A percentile compares a stretch with the other conserved stretches of the same genome.
These are phyloP conservation scores for Myotis pilosus DNA, from an alignment of 2,797 vertebrate species.

Conservation along the genomic window DNA sequence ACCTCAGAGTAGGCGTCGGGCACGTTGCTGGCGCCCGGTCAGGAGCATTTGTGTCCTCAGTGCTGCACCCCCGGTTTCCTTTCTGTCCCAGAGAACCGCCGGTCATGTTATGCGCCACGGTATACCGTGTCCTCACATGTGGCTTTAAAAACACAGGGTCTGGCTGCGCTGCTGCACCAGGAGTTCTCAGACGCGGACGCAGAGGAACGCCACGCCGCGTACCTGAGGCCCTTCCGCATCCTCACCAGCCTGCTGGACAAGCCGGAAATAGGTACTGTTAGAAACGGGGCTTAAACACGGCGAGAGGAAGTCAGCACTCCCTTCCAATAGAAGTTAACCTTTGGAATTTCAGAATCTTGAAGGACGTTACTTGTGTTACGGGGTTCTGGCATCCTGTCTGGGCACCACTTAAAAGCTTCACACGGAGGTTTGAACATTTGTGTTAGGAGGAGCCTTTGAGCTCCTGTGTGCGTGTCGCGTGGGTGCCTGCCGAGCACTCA, in stretches of 20 bases:
- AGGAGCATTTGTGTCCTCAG: fast-evolving
- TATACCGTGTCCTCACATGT: background rate
- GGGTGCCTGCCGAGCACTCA: fast-evolving
- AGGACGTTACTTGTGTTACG: background rate
- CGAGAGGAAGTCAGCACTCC: fast-evolving
- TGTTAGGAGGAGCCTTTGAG: background rate
- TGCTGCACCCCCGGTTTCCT: background rate
- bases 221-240: conserved; percentile 96
- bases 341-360: background rate
- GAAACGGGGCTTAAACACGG: too few relatives aligned
- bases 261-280: conserved; percentile 91
- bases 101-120: fast-evolving
- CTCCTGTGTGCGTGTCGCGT: fast-evolving
- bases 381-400: background rate
- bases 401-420: background rate
- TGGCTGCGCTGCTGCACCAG: conserved; percentile 92
- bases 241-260: conserved; percentile 96
- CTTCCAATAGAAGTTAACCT: background rate
- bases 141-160: conserved; percentile 83
- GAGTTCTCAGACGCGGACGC: conserved; percentile 85
- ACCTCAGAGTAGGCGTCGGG: background rate
- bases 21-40: fast-evolving
- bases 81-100: background rate
- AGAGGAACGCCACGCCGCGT: conserved; percentile 87
- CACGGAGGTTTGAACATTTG: background rate